Evolutionary conservation across 2,113 vertebrate genomes (phyloP).

Genomic region (Carlito syrichta): DNA sequence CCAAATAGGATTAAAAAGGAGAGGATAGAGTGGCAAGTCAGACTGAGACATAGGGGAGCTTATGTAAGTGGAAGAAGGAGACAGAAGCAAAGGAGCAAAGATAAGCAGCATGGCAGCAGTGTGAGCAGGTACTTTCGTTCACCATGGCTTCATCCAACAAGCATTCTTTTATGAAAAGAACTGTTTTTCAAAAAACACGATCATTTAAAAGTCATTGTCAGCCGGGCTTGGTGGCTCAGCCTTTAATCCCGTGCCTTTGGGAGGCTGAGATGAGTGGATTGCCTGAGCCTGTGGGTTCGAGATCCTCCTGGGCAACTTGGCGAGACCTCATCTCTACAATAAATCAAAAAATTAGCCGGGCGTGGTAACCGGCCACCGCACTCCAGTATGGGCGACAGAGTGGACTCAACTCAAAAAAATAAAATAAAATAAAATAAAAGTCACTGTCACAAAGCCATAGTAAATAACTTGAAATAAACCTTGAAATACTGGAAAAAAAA

Average conservation of each 20-base stretch:
- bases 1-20: neutral
- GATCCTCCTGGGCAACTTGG: too few relatives aligned
- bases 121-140: neutral
- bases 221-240: too few relatives aligned
- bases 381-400: too few relatives aligned
- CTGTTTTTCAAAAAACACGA: neutral
- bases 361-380: too few relatives aligned
- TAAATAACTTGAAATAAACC: neutral
- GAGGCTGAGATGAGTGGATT: too few relatives aligned
- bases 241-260: too few relatives aligned
- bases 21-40: neutral
- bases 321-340: too few relatives aligned
- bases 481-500: neutral
- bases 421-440: too few relatives aligned
- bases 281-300: too few relatives aligned
- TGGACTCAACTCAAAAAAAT: too few relatives aligned
- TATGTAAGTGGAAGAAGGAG: neutral
- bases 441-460: neutral
- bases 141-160: neutral
- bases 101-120: neutral
- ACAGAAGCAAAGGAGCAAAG: neutral
- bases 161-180: neutral
- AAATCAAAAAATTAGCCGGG: too few relatives aligned
- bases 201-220: neutral
- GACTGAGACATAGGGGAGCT: neutral